Conservation (phyloP, 1,140 invertebrate genomes). For the Drosophila sp. region DNA sequence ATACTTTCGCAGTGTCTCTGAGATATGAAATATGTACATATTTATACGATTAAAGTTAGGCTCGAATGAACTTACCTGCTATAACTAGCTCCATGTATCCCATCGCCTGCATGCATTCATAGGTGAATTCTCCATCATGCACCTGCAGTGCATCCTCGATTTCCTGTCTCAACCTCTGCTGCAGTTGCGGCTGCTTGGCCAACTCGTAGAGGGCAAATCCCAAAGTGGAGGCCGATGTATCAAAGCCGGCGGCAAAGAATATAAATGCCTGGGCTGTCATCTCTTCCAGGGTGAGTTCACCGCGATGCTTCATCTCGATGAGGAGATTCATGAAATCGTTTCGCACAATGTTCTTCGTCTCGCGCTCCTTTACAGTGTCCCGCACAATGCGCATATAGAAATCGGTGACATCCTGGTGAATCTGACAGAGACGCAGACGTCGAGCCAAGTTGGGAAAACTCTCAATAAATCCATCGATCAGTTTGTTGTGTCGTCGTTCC, state of each 20-base stretch:
- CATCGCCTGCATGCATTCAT: constrained; percentile 86
- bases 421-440: constrained; percentile 54
- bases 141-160: constrained; percentile 84
- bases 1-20: constrained; percentile 85
- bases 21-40: too few species aligned
- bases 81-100: constrained; percentile 87
- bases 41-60: too few species aligned
- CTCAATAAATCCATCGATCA: constrained; percentile 67
- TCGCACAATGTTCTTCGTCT: constrained; percentile 84
- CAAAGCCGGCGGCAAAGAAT: constrained; percentile 88
- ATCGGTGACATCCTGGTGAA: constrained; percentile 83
- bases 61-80: constrained; percentile 41
- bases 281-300: constrained; percentile 69
- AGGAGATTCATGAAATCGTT: constrained; percentile 87
- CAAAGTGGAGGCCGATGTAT: constrained; percentile 87
- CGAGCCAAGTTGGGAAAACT: constrained; percentile 65
- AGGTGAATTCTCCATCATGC: constrained; percentile 76
- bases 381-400: constrained; percentile 86
- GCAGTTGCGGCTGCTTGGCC: constrained; percentile 87
- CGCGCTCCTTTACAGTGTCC: constrained; percentile 85
- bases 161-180: constrained; percentile 87
- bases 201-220: constrained; percentile 86
- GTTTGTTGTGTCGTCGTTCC: constrained; percentile 52
- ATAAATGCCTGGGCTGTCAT: constrained; percentile 80
- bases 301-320: constrained; percentile 83